Conservation (phyloP, 2,888 invertebrate genomes). For the Tillus elongatus region DNA sequence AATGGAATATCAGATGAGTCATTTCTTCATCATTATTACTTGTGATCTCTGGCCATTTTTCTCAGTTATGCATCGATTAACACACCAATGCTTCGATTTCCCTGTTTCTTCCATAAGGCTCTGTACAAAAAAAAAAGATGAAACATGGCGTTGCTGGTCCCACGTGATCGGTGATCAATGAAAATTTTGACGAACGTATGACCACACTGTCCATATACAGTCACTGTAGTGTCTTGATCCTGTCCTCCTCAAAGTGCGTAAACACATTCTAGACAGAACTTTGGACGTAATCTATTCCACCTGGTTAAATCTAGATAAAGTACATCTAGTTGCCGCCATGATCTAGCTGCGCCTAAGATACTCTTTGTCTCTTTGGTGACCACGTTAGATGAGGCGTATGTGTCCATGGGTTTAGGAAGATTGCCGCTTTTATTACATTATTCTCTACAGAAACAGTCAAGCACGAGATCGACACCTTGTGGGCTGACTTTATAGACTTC, state of each 20-base stretch:
- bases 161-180: no score
- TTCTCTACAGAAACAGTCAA: slow-evolving; percentile 83
- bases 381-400: slow-evolving; percentile 80
- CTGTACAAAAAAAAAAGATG: no score
- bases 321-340: slow-evolving; percentile 90
- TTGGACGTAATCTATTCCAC: slow-evolving; percentile 60
- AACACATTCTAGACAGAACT: slow-evolving; percentile 64
- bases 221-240: slow-evolving; percentile 71
- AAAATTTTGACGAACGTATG: no score
- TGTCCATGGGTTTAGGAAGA: slow-evolving; percentile 79
- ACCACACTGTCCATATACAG: no score
- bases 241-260: slow-evolving; percentile 64
- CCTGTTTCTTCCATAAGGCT: no score
- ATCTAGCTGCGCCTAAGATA: slow-evolving; percentile 82
- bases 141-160: no score
- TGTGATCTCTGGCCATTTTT: no score
- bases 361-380: slow-evolving; percentile 87
- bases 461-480: slow-evolving; percentile 75
- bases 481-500: slow-evolving; percentile 73
- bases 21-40: no score
- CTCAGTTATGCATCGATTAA: no score
- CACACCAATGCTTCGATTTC: no score
- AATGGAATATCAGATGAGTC: no score
- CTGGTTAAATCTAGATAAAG: slow-evolving; percentile 70
- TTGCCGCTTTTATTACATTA: slow-evolving; percentile 79